Conservation (phyloP, 2,113 vertebrate genomes). For the Lamprologus sp. region DNA sequence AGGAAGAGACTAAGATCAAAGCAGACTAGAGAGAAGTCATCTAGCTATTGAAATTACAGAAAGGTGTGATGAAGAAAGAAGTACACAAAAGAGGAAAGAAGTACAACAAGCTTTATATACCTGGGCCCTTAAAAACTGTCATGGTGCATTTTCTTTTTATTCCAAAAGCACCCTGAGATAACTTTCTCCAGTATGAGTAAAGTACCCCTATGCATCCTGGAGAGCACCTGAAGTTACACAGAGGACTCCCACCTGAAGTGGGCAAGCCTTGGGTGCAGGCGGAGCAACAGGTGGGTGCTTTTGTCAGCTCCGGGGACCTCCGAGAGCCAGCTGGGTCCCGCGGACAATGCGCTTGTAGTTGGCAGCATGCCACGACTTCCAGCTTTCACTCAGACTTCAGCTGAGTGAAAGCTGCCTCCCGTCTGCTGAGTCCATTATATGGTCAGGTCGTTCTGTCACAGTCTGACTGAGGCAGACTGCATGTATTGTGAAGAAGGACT, state of each 20-base stretch:
- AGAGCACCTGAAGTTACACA: neutral
- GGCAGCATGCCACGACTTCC: neutral
- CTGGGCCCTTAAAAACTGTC: neutral
- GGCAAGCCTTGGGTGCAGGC: neutral
- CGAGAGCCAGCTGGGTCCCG: fast-evolving
- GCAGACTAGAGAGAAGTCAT: neutral
- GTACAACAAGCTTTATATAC: neutral
- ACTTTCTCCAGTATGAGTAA: neutral
- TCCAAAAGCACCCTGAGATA: neutral
- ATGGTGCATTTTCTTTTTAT: neutral
- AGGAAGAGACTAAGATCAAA: neutral
- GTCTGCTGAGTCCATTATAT: neutral
- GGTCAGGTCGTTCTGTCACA: fast-evolving
- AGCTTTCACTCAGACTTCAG: neutral
- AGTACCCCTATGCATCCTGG: neutral
- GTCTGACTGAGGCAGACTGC: neutral
- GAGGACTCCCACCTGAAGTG: neutral
- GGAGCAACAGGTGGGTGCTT: neutral
- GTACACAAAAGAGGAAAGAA: neutral
- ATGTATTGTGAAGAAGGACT: neutral
- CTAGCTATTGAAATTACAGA: neutral
- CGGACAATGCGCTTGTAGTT: neutral
- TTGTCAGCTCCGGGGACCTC: neutral
- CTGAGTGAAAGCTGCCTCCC: neutral
- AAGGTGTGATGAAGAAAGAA: neutral